phyloP scores from a whole-genome alignment of 2,113 vertebrate genomes.

The Sialia sialis region DNA sequence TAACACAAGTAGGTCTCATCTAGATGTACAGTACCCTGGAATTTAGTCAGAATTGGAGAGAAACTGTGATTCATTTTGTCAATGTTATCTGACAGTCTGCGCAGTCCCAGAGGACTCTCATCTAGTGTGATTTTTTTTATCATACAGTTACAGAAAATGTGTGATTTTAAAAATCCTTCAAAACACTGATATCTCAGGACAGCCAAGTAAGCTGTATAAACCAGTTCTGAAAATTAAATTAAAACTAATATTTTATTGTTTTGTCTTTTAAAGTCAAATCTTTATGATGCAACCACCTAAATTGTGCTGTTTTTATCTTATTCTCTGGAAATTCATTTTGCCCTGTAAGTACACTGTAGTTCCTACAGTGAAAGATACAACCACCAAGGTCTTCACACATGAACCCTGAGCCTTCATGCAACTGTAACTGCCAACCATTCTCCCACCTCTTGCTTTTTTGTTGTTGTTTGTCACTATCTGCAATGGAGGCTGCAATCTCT shows the following conservation, averaged over 20 bases:
- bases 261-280: not conserved
- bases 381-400: not conserved
- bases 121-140: not conserved
- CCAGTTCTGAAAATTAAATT: not conserved
- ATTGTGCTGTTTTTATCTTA: not conserved
- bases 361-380: not conserved
- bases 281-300: not conserved
- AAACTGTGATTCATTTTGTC: slow-evolving; percentile 12
- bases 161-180: not conserved
- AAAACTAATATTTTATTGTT: not conserved
- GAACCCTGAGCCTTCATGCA: not conserved
- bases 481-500: not conserved
- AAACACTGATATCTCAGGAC: not conserved
- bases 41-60: not conserved
- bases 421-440: not conserved
- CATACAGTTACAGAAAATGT: not conserved
- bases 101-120: not conserved
- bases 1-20: not conserved
- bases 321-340: not conserved
- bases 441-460: not conserved
- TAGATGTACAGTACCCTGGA: not conserved
- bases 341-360: not conserved
- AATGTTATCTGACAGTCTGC: not conserved
- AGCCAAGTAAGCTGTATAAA: not conserved
- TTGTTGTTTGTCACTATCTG: not conserved